Evolutionary conservation across 2,888 invertebrate genomes (phyloP), one percentile per base, ranked within the genome.

Genomic region (Therioaphis trifolii): DNA sequence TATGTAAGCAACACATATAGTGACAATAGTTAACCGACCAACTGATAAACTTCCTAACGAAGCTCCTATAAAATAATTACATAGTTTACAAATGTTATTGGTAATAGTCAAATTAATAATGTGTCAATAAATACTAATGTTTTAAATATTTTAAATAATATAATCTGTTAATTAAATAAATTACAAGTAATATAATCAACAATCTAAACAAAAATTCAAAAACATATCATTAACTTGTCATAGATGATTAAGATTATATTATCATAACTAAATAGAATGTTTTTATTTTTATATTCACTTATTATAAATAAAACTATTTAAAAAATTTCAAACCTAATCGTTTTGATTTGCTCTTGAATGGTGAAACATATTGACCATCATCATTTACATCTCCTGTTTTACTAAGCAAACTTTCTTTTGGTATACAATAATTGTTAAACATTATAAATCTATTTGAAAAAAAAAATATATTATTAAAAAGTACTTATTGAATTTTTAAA

Each of bases 391-490:
- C 96, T 9, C 95, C 97, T 0, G 94, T 96, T 86, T 94, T 92
- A 89, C 97, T 97, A 79, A 98, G 90, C 0, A 97, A 90, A 88
- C 94, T 94, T 87, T 93, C 94, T 78, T 94, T 91, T 1, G 96
- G 95, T 89, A 98, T 95, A 87, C 95, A 91, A 89, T 95, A 96
- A 87, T 95, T 92, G 88, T 95, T 92, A 89, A 97, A 97, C 90
- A 95, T 92, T 86, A 96, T 91, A 88, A 96, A 96, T 15, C 94
- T 94, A 88, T 0, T 90, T 89, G 72, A 86, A 85, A 86, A 87
- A 84, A 85, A 84, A 49, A n/a, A 49, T 35, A 79, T 24, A 76
- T 61, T 43, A 68, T 21, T 3, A 35, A 35, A 35, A 35, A 35
- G 35, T n/a, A n/a, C n/a, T n/a, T n/a, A n/a, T n/a, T n/a, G n/a